phyloP scores from a whole-genome alignment of 2,797 vertebrate genomes.

The Oryzias dopingdopingensis region DNA sequence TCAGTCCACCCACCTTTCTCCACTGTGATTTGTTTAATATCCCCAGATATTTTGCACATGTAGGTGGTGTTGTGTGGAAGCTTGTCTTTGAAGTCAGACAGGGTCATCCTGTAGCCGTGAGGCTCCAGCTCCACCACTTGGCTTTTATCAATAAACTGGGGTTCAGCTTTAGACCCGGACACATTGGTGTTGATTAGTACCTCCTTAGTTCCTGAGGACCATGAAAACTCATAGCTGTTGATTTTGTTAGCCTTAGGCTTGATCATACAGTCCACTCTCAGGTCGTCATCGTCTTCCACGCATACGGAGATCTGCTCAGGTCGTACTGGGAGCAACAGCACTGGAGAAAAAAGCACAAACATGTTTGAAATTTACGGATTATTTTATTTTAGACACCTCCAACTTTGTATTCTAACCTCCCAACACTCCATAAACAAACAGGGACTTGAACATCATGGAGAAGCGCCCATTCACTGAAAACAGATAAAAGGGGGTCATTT shows the following conservation, averaged over 20 bases:
- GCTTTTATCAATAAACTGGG: constrained; percentile 60
- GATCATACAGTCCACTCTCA: constrained; percentile 75
- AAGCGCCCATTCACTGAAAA: constrained; percentile 40
- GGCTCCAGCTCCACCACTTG: constrained; percentile 59
- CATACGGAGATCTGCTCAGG: constrained; percentile 65
- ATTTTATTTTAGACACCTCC: not conserved
- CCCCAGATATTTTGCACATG: constrained; percentile 70
- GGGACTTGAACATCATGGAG: constrained; percentile 62
- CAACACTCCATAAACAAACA: constrained; percentile 59
- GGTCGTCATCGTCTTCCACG: constrained; percentile 67
- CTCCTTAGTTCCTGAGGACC: constrained; percentile 67
- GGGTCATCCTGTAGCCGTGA: constrained; percentile 68
- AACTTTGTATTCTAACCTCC: constrained; percentile 54
- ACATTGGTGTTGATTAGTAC: constrained; percentile 75
- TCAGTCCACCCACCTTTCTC: constrained; percentile 61
- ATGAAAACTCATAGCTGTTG: constrained; percentile 76
- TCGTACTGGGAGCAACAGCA: constrained; percentile 55
- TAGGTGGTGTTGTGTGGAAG: constrained; percentile 74
- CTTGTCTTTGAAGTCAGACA: constrained; percentile 51
- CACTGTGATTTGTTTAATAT: constrained; percentile 31
- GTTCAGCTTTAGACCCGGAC: constrained; percentile 62
- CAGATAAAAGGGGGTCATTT: constrained; percentile 16
- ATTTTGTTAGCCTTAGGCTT: constrained; percentile 51
- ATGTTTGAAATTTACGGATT: not conserved
- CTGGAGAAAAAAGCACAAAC: constrained; percentile 31